Evolutionary conservation across 1,140 invertebrate genomes (phyloP), one percentile per base, ranked within the genome.

Genomic region (Globodera rostochiensis): DNA sequence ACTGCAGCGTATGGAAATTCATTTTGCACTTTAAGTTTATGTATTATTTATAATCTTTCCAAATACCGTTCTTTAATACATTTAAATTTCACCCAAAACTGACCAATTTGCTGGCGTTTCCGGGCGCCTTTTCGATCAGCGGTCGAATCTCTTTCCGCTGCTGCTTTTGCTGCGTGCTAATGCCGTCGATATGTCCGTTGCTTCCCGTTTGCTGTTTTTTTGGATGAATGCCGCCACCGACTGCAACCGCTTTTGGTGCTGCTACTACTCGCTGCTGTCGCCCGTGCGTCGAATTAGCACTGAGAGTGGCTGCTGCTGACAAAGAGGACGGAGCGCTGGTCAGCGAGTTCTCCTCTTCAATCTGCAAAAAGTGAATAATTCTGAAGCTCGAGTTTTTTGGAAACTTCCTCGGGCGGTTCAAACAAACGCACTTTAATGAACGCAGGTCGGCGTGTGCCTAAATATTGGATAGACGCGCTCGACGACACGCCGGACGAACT

Each of bases 331-430:
- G 69, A 6, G 69, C 69, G 69, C 69, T 71, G 21, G 25, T 71
- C 69, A 71, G 69, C 21, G 69, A 71, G 25, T 71, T 21, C 36
- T 71, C 69, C 21, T 71, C 69, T 19, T 71, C 69, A 71, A 71
- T 71, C 69, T 71, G 25, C 6, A 7, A 71, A 69, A 69, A 71
- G 46, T 19, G 36, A 47, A 71, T 36, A 36, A 36, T 36, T 3
- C 3, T 2, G 13, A 66, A 66, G 1, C n/a, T 66, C 60, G 60
- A 66, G 60, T 21, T 66, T 66, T 15, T 66, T 66, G 21, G 3
- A 13, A 19, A 71, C 36, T 19, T n/a, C 69, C 6, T 71, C 36
- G 7, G 0, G 0, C 25, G 19, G 36, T 11, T 6, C 69, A 19
- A 71, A 71, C 36, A 66, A 36, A 71, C 69, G 11, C 25, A 71